phyloP scores from a whole-genome alignment of 2,113 vertebrate genomes.

The Apistogramma diplotaenia region DNA sequence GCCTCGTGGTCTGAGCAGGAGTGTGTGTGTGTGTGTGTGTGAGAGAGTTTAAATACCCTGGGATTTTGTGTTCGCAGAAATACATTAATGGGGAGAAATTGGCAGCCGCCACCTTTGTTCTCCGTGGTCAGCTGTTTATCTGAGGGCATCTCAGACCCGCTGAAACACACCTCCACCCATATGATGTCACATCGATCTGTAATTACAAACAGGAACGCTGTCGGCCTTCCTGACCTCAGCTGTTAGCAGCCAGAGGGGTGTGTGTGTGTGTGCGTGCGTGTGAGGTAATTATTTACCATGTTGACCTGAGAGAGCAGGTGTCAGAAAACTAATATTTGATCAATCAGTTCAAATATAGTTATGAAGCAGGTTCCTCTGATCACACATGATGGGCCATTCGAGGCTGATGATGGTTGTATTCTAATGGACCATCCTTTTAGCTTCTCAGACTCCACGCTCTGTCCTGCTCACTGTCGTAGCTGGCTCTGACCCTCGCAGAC shows the following conservation, averaged over 20 bases:
- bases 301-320: not conserved
- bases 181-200: not conserved
- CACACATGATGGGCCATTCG: fast-evolving
- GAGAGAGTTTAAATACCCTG: not conserved
- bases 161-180: not conserved
- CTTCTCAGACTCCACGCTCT: not conserved
- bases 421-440: not conserved
- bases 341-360: not conserved
- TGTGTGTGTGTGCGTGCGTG: not conserved
- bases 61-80: not conserved
- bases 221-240: not conserved
- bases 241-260: not conserved
- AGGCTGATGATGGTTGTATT: not conserved
- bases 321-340: not conserved
- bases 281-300: conserved; percentile 43
- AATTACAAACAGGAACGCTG: conserved; percentile 4
- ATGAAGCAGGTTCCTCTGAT: not conserved
- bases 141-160: not conserved
- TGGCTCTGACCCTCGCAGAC: not conserved
- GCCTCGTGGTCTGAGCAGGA: not conserved
- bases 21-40: no score
- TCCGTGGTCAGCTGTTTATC: not conserved
- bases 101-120: not conserved
- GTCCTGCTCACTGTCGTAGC: not conserved
- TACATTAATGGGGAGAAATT: not conserved